phyloP scores from a whole-genome alignment of 2,888 invertebrate species.

The Chymomyza amoena region DNA sequence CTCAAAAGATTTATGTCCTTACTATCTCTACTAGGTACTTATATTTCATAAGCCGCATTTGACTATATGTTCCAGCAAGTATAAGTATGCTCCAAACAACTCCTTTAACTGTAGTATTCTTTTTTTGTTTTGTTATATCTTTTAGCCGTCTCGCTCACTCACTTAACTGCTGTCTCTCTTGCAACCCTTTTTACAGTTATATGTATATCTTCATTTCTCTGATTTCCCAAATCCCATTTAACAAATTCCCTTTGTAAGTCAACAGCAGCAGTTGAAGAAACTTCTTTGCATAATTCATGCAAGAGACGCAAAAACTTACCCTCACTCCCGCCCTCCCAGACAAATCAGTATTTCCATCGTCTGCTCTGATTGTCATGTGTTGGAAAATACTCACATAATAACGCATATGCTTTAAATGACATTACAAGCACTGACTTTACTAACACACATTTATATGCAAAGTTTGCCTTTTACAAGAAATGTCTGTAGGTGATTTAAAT shows the following conservation, averaged over 20 bases:
- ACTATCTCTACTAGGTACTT: background rate
- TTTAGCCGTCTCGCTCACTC: background rate
- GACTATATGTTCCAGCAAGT: background rate
- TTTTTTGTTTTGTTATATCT: background rate
- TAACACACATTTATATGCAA: background rate
- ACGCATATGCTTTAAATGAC: background rate
- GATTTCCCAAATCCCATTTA: conserved; percentile 70
- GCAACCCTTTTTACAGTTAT: background rate
- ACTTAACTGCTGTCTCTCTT: background rate
- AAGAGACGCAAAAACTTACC: background rate
- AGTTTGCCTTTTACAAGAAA: too few relatives aligned
- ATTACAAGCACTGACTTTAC: background rate
- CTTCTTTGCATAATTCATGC: conserved; percentile 67
- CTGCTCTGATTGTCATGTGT: background rate
- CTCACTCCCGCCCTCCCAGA: background rate
- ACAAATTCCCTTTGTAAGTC: conserved; percentile 61
- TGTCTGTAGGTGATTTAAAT: too few relatives aligned
- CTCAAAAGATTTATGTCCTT: too few relatives aligned
- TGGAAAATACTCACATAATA: background rate
- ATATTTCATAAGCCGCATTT: background rate
- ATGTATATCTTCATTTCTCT: conserved; percentile 15
- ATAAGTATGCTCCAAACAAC: background rate
- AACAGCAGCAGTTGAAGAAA: conserved; percentile 50
- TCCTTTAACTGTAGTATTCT: background rate
- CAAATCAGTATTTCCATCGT: background rate